These are phyloP conservation scores for Cettia cetti DNA, from an alignment of 2,113 vertebrate species.

Conservation along the genomic window DNA sequence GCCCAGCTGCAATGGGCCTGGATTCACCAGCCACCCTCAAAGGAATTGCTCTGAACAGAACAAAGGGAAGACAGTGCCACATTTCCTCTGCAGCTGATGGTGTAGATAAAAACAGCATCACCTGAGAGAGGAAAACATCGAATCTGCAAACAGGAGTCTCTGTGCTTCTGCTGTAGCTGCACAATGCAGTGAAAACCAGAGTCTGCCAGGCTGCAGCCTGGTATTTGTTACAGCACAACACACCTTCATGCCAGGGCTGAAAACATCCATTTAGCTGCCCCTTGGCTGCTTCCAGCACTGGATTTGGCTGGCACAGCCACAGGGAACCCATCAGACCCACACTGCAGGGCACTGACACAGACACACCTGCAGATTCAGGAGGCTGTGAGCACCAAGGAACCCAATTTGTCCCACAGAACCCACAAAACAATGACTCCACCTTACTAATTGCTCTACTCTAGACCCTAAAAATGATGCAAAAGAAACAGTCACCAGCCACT, in stretches of 20 bases:
- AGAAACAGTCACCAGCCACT: neutral
- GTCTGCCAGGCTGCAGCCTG: neutral
- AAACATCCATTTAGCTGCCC: neutral
- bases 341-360: accelerated
- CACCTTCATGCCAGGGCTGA: neutral
- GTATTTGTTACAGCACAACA: neutral
- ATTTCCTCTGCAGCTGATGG: neutral
- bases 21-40: accelerated
- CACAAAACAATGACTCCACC: neutral
- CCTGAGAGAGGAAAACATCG: neutral
- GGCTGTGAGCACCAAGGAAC: neutral
- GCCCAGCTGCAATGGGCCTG: neutral
- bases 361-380: accelerated
- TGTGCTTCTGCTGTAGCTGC: neutral
- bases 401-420: neutral
- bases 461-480: neutral
- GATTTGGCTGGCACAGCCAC: accelerated
- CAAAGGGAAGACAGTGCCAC: neutral
- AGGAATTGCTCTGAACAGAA: neutral
- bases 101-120: neutral
- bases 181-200: neutral
- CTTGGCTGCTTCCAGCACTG: neutral
- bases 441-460: neutral
- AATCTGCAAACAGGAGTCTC: neutral
- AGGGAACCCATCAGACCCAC: neutral